Percentiles rank a stretch among this genome's conserved stretches.
These are phyloP conservation scores for Euproctis similis DNA, from an alignment of 2,888 invertebrate genomes.

Conservation along the genomic window DNA sequence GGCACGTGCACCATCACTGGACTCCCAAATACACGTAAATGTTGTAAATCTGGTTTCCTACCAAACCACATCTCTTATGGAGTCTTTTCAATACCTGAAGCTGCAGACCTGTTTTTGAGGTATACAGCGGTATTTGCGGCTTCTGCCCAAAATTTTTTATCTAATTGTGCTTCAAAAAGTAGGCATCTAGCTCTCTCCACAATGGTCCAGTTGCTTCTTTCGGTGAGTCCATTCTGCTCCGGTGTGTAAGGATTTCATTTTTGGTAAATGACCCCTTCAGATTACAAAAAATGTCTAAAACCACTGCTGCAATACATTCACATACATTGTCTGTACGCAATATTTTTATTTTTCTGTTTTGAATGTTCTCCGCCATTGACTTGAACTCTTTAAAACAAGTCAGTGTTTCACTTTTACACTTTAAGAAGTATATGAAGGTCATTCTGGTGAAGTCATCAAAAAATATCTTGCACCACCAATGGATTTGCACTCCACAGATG, in stretches of 20 bases:
- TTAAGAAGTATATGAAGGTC: too few relatives aligned
- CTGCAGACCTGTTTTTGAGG: too few relatives aligned
- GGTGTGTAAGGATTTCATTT: constrained; percentile 4
- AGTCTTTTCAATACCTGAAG: constrained; percentile 3
- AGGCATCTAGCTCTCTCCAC: too few relatives aligned
- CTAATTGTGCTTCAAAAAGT: too few relatives aligned
- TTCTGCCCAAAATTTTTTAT: too few relatives aligned
- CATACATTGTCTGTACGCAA: constrained; percentile 11
- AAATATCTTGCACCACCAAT: too few relatives aligned
- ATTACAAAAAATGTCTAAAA: constrained; percentile 1
- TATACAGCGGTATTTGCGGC: too few relatives aligned
- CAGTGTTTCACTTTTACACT: constrained; percentile 14
- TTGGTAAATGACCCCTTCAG: too few relatives aligned
- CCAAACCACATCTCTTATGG: constrained; percentile 10
- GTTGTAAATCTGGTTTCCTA: constrained; percentile 7
- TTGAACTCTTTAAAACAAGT: constrained; percentile 15
- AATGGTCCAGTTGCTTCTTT: constrained; percentile 6
- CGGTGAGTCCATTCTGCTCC: constrained; percentile 7
- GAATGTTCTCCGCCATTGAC: constrained; percentile 22
- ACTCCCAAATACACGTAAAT: too few relatives aligned
- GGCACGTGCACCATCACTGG: too few relatives aligned
- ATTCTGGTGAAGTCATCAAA: too few relatives aligned
- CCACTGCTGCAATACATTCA: constrained; percentile 3
- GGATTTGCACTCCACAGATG: constrained; percentile 1
- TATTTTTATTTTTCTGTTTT: constrained; percentile 16